phyloP scores from a whole-genome alignment of 2,113 vertebrate genomes.

The Oncorhynchus keta region DNA sequence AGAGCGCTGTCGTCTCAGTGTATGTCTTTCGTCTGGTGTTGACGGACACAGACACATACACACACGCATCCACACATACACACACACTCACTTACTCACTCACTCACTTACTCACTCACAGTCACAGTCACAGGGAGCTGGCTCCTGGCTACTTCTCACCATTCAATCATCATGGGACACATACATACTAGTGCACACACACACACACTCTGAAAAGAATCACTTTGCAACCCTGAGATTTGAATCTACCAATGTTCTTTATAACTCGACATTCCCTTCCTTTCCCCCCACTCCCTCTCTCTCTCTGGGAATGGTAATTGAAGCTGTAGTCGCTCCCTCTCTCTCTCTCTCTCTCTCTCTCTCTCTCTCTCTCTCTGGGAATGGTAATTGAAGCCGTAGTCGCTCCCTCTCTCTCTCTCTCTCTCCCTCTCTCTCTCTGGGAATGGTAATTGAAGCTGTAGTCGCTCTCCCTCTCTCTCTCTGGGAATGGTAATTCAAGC shows the following conservation, averaged over 20 bases:
- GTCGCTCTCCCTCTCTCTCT: too few species aligned
- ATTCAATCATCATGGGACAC: background rate
- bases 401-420: too few species aligned
- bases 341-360: background rate
- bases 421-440: too few species aligned
- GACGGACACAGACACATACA: conserved; percentile 34
- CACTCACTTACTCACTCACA: background rate
- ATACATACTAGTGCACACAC: background rate
- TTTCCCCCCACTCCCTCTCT: background rate
- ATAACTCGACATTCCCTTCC: background rate
- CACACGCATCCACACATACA: too few species aligned
- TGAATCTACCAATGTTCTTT: background rate
- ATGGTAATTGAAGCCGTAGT: too few species aligned
- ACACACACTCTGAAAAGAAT: background rate
- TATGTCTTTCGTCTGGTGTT: conserved; percentile 22
- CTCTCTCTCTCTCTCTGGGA: background rate
- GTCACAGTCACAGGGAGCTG: conserved; percentile 8
- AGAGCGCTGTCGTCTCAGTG: conserved; percentile 19
- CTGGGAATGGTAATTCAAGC: too few species aligned
- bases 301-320: too few species aligned
- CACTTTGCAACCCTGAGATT: conserved; percentile 22
- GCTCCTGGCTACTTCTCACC: background rate
- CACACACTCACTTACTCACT: too few species aligned
- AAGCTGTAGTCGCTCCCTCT: too few species aligned
- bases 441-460: too few species aligned